Evolutionary conservation across 2,888 invertebrate species (phyloP).

Genomic region (Drosophila sordidapex): DNA sequence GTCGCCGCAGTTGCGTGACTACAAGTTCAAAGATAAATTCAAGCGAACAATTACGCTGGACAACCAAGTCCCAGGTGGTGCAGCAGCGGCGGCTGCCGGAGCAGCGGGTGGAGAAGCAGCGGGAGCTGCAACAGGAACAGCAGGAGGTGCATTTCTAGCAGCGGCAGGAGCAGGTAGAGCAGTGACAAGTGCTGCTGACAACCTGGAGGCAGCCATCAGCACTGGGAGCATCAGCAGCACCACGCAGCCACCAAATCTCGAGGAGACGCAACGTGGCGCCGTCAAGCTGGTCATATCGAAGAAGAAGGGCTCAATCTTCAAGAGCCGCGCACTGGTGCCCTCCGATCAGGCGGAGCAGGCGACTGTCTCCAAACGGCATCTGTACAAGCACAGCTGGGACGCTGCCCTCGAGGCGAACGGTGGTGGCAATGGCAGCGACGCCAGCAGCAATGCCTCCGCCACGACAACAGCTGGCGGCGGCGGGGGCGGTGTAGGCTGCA

Average conservation of each 20-base stretch:
- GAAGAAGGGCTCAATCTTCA: slow-evolving; percentile 96
- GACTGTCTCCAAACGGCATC: slow-evolving; percentile 90
- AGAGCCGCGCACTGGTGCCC: slow-evolving; percentile 90
- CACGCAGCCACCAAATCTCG: slow-evolving; percentile 24
- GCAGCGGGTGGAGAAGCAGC: slow-evolving; percentile 38
- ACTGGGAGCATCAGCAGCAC: slow-evolving; percentile 20
- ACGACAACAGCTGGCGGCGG: slow-evolving; percentile 43
- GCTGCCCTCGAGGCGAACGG: slow-evolving; percentile 87
- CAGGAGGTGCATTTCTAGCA: slow-evolving; percentile 2
- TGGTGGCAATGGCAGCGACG: slow-evolving; percentile 71
- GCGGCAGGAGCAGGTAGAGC: no score
- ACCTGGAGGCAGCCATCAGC: slow-evolving; percentile 64
- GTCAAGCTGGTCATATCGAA: slow-evolving; percentile 91
- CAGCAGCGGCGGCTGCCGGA: slow-evolving; percentile 38
- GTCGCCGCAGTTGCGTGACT: slow-evolving; percentile 82
- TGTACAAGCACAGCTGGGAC: slow-evolving; percentile 96
- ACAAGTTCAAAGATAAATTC: slow-evolving; percentile 84
- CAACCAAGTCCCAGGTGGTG: slow-evolving; percentile 64
- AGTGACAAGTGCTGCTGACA: slow-evolving; percentile 13
- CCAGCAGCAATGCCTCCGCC: slow-evolving; percentile 65
- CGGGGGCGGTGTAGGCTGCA: slow-evolving; percentile 33
- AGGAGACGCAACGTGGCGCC: slow-evolving; percentile 77
- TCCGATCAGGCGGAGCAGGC: slow-evolving; percentile 83
- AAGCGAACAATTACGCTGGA: slow-evolving; percentile 83
- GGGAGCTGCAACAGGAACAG: slow-evolving; percentile 25